Conservation (phyloP, 2,797 vertebrate genomes). For the Zenarchopterus dispar region DNA sequence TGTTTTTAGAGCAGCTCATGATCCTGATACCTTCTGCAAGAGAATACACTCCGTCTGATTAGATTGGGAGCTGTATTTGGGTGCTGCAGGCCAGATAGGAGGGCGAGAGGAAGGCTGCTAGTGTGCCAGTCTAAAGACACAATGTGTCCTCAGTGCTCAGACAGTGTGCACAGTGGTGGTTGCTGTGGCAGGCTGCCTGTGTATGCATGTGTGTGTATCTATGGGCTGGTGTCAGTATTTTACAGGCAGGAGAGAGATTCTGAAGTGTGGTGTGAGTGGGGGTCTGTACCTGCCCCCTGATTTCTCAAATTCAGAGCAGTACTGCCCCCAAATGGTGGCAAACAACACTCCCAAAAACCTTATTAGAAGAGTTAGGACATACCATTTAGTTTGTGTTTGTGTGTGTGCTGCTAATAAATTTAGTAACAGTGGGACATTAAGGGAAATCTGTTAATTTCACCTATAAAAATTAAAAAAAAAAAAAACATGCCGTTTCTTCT, state of each 20-base stretch:
- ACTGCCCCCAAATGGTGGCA: slow-evolving; percentile 76
- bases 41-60: slow-evolving; percentile 57
- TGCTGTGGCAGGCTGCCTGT: slow-evolving; percentile 33
- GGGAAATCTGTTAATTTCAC: slow-evolving; percentile 33
- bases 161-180: slow-evolving; percentile 51
- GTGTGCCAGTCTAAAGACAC: slow-evolving; percentile 55
- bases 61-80: slow-evolving; percentile 56
- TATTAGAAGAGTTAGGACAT: slow-evolving; percentile 31
- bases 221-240: slow-evolving; percentile 71
- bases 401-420: slow-evolving; percentile 10
- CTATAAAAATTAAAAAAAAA: neutral
- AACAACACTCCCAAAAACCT: slow-evolving; percentile 17
- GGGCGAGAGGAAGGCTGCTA: slow-evolving; percentile 48
- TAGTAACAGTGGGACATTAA: slow-evolving; percentile 35
- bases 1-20: slow-evolving; percentile 48
- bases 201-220: slow-evolving; percentile 48
- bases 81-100: slow-evolving; percentile 54
- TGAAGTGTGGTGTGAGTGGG: slow-evolving; percentile 60
- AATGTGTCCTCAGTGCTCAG: slow-evolving; percentile 73
- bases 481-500: slow-evolving; percentile 4
- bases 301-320: slow-evolving; percentile 56
- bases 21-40: slow-evolving; percentile 44
- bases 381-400: slow-evolving; percentile 27
- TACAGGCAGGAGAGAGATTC: slow-evolving; percentile 74
- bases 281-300: slow-evolving; percentile 52